Conservation (phyloP, 2,888 invertebrate genomes). For the Cantharis rustica region DNA sequence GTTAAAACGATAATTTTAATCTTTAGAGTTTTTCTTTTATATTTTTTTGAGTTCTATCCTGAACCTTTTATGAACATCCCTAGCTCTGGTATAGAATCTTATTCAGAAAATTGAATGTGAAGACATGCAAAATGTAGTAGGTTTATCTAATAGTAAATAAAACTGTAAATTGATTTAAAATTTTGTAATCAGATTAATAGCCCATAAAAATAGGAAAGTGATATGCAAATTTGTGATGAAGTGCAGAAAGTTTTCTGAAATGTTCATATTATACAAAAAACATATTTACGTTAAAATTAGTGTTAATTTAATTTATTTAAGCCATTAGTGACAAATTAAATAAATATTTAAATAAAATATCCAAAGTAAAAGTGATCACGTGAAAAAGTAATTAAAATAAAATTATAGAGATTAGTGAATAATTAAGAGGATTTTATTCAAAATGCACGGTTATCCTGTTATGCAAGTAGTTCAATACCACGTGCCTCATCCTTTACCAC, state of each 20-base stretch:
- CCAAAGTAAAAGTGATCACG: background rate
- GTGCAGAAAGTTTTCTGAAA: background rate
- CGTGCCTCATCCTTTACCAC: conserved; percentile 59
- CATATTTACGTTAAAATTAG: background rate
- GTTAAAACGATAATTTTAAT: background rate
- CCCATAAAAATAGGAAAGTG: background rate
- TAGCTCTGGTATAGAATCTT: conserved; percentile 20
- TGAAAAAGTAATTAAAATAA: background rate
- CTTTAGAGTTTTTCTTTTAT: background rate
- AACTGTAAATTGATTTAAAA: background rate
- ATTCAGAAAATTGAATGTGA: conserved; percentile 20
- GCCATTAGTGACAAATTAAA: background rate
- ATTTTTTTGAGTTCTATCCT: conserved; percentile 15
- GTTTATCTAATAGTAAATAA: background rate
- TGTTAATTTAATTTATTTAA: background rate
- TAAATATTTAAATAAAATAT: background rate
- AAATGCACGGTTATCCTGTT: conserved; percentile 68
- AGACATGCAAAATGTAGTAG: background rate
- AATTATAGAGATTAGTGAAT: background rate
- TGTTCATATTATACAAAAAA: background rate
- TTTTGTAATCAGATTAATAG: background rate
- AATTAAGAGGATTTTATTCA: conserved; percentile 2
- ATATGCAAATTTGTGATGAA: background rate
- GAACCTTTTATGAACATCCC: conserved; percentile 18
- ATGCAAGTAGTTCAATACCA: conserved; percentile 72